These are phyloP conservation scores for Meganola albula DNA, from an alignment of 2,888 invertebrate species.

Conservation along the genomic window DNA sequence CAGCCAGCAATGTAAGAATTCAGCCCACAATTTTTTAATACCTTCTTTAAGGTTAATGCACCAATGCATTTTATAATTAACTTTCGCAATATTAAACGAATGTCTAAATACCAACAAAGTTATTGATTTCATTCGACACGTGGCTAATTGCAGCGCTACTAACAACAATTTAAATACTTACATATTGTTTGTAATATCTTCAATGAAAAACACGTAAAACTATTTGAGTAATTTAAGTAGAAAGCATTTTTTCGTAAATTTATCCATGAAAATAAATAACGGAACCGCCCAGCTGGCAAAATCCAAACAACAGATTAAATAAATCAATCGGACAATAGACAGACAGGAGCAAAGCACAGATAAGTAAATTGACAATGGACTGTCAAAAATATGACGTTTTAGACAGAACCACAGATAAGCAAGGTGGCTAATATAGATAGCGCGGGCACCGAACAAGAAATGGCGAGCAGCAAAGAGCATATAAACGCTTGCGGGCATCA, in stretches of 20 bases:
- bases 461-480: too few relatives aligned
- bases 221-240: constrained; percentile 4
- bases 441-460: too few relatives aligned
- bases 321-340: constrained; percentile 8
- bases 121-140: constrained; percentile 45
- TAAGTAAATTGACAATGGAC: too few relatives aligned
- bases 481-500: too few relatives aligned
- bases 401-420: background rate
- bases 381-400: background rate
- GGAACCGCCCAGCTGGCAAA: constrained; percentile 73
- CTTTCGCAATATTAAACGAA: constrained; percentile 37
- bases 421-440: too few relatives aligned
- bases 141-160: constrained; percentile 18
- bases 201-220: constrained; percentile 12
- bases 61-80: constrained; percentile 36
- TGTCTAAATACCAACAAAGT: constrained; percentile 25
- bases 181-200: constrained; percentile 18
- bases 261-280: constrained; percentile 44
- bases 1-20: too few relatives aligned
- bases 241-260: constrained; percentile 28
- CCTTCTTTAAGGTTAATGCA: constrained; percentile 32
- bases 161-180: constrained; percentile 22
- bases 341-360: too few relatives aligned
- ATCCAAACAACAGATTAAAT: constrained; percentile 32
- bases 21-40: too few relatives aligned